These are phyloP conservation scores for Drepanosiphum platanoidis DNA, from an alignment of 2,888 invertebrate species.

Conservation along the genomic window DNA sequence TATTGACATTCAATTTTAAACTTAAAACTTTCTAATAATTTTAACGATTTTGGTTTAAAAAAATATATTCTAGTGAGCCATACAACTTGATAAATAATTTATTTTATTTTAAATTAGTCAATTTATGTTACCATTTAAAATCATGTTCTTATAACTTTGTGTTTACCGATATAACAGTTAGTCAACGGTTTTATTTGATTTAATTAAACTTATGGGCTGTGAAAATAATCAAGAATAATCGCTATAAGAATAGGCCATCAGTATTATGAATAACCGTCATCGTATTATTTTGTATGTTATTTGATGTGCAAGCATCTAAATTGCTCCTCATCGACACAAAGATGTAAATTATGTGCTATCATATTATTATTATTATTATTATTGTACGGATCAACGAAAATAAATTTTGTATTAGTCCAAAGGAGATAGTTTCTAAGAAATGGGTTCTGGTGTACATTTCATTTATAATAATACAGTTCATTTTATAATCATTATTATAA, in stretches of 20 bases:
- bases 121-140: constrained; percentile 51
- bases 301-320: background rate
- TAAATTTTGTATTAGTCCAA: constrained; percentile 6
- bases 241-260: constrained; percentile 48
- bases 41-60: background rate
- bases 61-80: constrained; percentile 36
- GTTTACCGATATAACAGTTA: constrained; percentile 16
- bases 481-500: constrained; percentile 28
- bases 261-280: constrained; percentile 47
- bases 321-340: background rate
- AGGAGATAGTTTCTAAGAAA: constrained; percentile 23
- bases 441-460: constrained; percentile 13
- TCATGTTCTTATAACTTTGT: constrained; percentile 2
- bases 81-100: constrained; percentile 26
- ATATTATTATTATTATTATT: too few relatives aligned
- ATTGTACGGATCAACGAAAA: constrained; percentile 23
- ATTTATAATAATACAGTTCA: constrained; percentile 22
- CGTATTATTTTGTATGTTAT: constrained; percentile 24
- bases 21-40: background rate
- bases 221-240: constrained; percentile 59
- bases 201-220: constrained; percentile 50
- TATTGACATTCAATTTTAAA: background rate
- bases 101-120: constrained; percentile 43
- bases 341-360: background rate
- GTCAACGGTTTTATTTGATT: constrained; percentile 38